Percentiles rank a stretch among this genome's conserved stretches.
Evolutionary conservation across 2,888 invertebrate genomes (phyloP).

Genomic region (Euphydryas editha): DNA sequence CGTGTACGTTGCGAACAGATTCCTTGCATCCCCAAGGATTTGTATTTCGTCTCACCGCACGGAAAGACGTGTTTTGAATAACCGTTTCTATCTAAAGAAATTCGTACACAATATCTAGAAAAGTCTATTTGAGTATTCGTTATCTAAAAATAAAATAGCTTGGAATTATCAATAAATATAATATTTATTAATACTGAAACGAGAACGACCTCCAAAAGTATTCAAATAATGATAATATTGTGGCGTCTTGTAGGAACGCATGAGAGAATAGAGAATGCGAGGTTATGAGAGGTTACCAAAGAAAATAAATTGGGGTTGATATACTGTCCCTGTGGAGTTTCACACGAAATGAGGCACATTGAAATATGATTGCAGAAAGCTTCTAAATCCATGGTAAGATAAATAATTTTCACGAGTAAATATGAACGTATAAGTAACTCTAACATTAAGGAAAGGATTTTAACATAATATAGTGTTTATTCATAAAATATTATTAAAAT

Average conservation of each 20-base stretch:
- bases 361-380: conserved; percentile 60
- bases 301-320: conserved; percentile 73
- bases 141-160: background rate
- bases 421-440: conserved; percentile 3
- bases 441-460: background rate
- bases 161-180: conserved; percentile 13
- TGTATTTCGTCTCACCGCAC: conserved; percentile 75
- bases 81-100: conserved; percentile 41
- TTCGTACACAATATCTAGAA: conserved; percentile 27
- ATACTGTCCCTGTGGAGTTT: conserved; percentile 65
- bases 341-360: conserved; percentile 60
- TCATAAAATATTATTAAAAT: background rate
- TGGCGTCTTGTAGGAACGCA: conserved; percentile 12
- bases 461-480: background rate
- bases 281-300: conserved; percentile 63
- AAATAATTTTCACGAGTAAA: conserved; percentile 24
- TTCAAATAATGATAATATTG: conserved; percentile 33
- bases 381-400: conserved; percentile 38
- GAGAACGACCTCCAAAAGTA: conserved; percentile 28
- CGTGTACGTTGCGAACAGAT: conserved; percentile 68
- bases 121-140: conserved; percentile 20
- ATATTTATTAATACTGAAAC: background rate
- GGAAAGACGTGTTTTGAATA: conserved; percentile 73
- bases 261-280: conserved; percentile 47
- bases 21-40: conserved; percentile 71